Conservation (phyloP, 2,113 vertebrate genomes). For the Poeciliopsis retropinna region DNA sequence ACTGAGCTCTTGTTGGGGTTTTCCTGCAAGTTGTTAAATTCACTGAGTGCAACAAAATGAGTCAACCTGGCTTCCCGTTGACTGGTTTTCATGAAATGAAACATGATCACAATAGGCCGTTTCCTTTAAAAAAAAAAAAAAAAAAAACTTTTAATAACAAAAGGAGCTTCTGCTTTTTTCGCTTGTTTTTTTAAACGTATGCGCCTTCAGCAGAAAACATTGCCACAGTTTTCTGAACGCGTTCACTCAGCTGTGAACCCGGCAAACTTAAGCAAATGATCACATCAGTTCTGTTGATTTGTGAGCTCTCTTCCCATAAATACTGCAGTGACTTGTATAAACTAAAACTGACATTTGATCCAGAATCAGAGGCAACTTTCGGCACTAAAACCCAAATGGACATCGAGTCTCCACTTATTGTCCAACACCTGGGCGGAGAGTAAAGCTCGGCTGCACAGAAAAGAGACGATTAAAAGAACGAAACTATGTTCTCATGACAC, state of each 20-base stretch:
- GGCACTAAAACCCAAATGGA: too few species aligned
- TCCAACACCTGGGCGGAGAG: too few species aligned
- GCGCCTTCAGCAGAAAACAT: neutral
- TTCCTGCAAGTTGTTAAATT: too few species aligned
- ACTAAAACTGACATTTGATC: too few species aligned
- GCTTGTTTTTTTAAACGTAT: neutral
- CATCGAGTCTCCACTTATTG: too few species aligned
- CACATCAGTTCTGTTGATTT: neutral
- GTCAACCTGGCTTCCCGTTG: neutral
- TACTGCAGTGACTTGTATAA: neutral
- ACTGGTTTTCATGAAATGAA: conserved; percentile 22
- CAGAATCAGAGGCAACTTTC: too few species aligned
- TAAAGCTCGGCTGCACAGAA: neutral
- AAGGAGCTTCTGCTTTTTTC: neutral
- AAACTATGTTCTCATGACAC: neutral
- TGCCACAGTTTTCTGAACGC: neutral
- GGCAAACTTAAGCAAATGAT: neutral
- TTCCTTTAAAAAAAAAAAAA: neutral
- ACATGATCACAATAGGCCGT: neutral
- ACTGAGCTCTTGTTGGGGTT: too few species aligned
- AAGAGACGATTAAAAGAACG: neutral
- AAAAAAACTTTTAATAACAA: neutral
- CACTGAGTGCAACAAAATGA: too few species aligned
- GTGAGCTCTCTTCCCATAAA: neutral
- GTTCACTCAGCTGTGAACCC: neutral